Conservation (phyloP, 1,140 invertebrate species). For the Colletes gigas region DNA sequence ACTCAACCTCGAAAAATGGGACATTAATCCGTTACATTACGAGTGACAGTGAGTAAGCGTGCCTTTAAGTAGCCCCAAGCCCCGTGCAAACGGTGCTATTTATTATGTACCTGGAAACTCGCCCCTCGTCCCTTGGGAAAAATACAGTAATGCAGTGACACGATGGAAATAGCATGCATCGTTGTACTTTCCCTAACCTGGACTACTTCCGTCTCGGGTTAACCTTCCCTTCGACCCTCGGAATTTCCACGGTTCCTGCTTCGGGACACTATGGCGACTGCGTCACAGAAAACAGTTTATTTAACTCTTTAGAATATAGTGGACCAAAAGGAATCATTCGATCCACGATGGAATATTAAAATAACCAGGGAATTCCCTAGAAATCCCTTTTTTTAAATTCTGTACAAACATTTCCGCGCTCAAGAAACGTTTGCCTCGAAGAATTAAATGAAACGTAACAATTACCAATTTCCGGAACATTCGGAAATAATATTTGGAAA, state of each 20-base stretch:
- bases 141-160: constrained; percentile 59
- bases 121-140: constrained; percentile 43
- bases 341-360: too few species aligned
- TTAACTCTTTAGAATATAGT: too few species aligned
- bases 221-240: background rate
- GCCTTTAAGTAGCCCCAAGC: constrained; percentile 63
- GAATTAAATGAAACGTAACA: background rate
- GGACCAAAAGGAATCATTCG: too few species aligned
- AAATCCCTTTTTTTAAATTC: too few species aligned
- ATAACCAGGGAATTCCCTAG: too few species aligned
- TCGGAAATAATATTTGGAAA: too few species aligned
- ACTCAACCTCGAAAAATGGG: constrained; percentile 65
- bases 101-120: constrained; percentile 46
- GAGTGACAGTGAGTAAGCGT: constrained; percentile 64
- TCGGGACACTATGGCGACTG: background rate
- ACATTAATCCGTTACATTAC: constrained; percentile 69
- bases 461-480: too few species aligned
- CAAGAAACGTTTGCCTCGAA: too few species aligned
- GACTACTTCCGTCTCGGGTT: background rate
- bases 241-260: background rate
- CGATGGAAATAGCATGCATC: constrained; percentile 11
- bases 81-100: constrained; percentile 61
- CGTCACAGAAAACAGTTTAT: background rate
- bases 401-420: too few species aligned
- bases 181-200: constrained; percentile 31